Conservation (phyloP, 2,797 vertebrate species). For the Acipenser transmontanus region DNA sequence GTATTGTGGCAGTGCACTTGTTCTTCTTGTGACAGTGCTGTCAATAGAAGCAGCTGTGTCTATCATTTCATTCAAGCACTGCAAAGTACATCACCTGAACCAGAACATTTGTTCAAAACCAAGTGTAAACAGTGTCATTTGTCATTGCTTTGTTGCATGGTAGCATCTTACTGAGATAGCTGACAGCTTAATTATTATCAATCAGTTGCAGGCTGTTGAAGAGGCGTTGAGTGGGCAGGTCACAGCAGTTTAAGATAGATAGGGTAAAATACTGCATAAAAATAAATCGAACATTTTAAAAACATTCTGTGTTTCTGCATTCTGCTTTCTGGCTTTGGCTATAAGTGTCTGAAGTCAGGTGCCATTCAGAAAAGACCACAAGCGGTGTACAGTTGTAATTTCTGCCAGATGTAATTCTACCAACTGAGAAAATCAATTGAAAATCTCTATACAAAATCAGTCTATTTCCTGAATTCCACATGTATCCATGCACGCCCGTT, state of each 20-base stretch:
- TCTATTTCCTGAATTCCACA: too few relatives aligned
- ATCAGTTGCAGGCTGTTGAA: constrained; percentile 7
- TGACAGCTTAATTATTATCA: constrained; percentile 30
- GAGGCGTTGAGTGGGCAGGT: constrained; percentile 8
- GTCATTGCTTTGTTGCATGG: constrained; percentile 14
- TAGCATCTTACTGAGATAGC: constrained; percentile 11
- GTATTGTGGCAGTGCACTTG: too few relatives aligned
- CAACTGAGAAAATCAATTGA: too few relatives aligned
- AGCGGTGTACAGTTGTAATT: too few relatives aligned
- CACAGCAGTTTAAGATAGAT: constrained; percentile 8
- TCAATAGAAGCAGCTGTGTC: not conserved
- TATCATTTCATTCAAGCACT: not conserved
- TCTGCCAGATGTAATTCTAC: too few relatives aligned
- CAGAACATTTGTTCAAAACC: constrained; percentile 5
- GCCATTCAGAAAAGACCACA: too few relatives aligned
- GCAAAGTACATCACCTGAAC: constrained; percentile 1
- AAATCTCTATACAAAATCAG: too few relatives aligned
- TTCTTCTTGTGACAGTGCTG: not conserved
- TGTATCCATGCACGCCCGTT: too few relatives aligned
- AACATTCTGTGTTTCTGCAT: too few relatives aligned
- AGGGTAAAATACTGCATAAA: not conserved
- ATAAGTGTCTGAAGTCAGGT: too few relatives aligned
- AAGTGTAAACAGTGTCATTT: constrained; percentile 16
- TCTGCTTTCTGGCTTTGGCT: too few relatives aligned
- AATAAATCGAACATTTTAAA: not conserved